These are phyloP conservation scores for Melanotaenia trifasciata DNA, from an alignment of 2,797 vertebrate genomes.

Conservation along the genomic window DNA sequence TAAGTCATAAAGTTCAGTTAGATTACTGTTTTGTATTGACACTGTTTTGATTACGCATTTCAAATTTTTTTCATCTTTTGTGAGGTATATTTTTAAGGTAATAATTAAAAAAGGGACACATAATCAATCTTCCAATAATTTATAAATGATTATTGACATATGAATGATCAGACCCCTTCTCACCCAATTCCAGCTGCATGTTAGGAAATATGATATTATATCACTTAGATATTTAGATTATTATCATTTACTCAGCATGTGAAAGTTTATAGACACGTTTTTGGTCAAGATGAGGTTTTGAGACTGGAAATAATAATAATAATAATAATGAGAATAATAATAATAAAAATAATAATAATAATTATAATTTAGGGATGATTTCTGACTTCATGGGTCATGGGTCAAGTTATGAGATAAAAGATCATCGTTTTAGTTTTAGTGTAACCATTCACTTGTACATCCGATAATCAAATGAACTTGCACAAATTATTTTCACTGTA, in stretches of 20 bases:
- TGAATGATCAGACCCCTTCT: not conserved
- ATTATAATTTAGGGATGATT: not conserved
- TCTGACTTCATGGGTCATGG: slow-evolving; percentile 2
- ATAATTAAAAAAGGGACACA: too few relatives aligned
- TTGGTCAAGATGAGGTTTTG: slow-evolving; percentile 7
- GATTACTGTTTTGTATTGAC: not conserved
- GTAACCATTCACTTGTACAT: not conserved
- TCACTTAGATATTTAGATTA: not conserved
- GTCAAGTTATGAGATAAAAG: not conserved
- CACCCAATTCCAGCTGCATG: not conserved
- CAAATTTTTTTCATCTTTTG: not conserved
- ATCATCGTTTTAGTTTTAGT: not conserved
- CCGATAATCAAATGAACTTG: not conserved
- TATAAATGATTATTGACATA: not conserved
- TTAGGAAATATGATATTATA: not conserved
- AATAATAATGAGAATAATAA: too few relatives aligned
- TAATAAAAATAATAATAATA: too few relatives aligned
- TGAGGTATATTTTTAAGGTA: not conserved
- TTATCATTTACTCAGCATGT: not conserved
- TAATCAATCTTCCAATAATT: not conserved
- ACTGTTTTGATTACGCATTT: not conserved
- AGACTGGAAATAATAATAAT: not conserved
- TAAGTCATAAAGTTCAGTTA: not conserved
- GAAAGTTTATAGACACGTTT: not conserved
- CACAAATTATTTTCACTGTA: not conserved